Conservation (phyloP, 2,113 vertebrate genomes). For the Clarias magur region DNA sequence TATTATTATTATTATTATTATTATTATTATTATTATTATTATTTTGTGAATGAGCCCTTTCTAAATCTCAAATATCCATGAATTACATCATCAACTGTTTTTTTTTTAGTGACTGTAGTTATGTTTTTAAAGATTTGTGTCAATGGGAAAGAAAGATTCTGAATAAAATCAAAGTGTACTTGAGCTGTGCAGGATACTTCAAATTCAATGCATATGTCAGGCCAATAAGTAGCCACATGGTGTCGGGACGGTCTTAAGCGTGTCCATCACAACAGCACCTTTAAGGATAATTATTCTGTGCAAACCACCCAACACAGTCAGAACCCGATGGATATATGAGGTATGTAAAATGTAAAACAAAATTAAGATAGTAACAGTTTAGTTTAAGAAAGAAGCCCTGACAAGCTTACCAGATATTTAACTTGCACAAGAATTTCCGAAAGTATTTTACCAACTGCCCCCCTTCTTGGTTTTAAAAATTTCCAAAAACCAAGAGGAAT, state of each 20-base stretch:
- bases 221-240: neutral
- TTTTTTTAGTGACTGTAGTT: no score
- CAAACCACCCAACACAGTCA: no score
- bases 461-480: neutral
- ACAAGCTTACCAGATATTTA: neutral
- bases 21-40: no score
- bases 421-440: neutral
- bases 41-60: no score
- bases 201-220: neutral
- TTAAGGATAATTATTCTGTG: neutral
- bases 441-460: neutral
- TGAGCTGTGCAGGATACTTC: neutral
- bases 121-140: no score
- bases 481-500: neutral
- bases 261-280: neutral
- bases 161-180: neutral
- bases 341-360: no score
- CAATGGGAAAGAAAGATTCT: neutral
- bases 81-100: no score
- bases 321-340: no score
- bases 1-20: no score
- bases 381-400: no score
- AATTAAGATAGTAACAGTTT: no score
- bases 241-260: neutral
- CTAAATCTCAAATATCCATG: no score